These are phyloP conservation scores for Salvator merianae DNA, from an alignment of 2,113 vertebrate genomes.

Conservation along the genomic window DNA sequence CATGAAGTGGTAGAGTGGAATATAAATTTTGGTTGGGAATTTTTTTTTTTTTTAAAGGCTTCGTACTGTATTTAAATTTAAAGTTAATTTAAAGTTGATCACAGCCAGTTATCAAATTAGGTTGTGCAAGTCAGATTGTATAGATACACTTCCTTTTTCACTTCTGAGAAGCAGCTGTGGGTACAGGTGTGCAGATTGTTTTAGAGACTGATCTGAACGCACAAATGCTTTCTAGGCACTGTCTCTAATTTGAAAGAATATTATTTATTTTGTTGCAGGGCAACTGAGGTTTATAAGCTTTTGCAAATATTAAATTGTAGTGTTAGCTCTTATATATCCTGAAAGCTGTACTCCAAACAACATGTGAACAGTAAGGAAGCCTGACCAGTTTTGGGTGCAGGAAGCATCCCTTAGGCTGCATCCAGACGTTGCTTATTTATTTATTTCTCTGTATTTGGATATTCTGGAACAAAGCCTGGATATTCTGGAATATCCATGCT, in stretches of 20 bases:
- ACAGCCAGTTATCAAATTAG: too few species aligned
- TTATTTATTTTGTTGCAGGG: neutral
- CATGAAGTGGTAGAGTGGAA: too few species aligned
- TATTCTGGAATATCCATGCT: too few species aligned
- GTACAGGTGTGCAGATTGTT: neutral
- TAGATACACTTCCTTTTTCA: constrained; percentile 5
- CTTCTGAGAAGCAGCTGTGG: neutral
- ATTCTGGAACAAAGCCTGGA: too few species aligned
- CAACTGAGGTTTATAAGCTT: neutral
- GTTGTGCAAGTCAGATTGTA: too few species aligned
- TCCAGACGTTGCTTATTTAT: too few species aligned
- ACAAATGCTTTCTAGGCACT: neutral
- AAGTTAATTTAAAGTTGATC: too few species aligned
- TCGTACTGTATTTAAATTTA: too few species aligned
- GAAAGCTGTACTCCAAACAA: neutral
- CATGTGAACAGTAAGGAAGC: constrained; percentile 24
- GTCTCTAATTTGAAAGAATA: neutral
- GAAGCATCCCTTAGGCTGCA: constrained; percentile 15
- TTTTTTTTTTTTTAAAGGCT: too few species aligned
- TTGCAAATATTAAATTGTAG: constrained; percentile 12
- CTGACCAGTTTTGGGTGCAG: neutral
- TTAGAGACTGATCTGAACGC: neutral
- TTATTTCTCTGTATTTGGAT: too few species aligned
- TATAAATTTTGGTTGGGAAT: too few species aligned
- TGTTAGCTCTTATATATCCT: neutral